A percentile compares a stretch with the other conserved stretches of the same genome.
phyloP scores from a whole-genome alignment of 2,113 vertebrate species.

The Montifringilla adamsi region DNA sequence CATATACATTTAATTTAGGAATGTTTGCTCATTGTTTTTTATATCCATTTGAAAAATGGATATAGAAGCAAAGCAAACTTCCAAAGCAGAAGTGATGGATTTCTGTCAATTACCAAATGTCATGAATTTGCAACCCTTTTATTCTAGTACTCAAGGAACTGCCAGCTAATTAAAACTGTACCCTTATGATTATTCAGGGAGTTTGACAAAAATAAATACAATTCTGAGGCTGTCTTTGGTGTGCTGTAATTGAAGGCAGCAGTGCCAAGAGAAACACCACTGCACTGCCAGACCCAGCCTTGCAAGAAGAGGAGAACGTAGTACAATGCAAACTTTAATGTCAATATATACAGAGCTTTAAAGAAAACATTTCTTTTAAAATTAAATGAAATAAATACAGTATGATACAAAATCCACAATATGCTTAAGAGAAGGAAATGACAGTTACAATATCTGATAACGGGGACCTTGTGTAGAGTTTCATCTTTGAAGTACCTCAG shows the following conservation, averaged over 20 bases:
- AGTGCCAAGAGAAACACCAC: constrained; percentile 42
- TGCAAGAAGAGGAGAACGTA: constrained; percentile 55
- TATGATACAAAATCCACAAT: constrained; percentile 93
- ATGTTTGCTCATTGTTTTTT: neutral
- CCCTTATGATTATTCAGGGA: constrained; percentile 54
- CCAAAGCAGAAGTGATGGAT: constrained; percentile 45
- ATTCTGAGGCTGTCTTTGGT: constrained; percentile 70
- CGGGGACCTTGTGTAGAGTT: constrained; percentile 32
- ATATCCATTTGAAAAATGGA: neutral
- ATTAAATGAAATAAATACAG: constrained; percentile 95
- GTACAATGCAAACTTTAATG: constrained; percentile 87
- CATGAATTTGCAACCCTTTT: constrained; percentile 59
- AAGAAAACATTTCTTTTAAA: constrained; percentile 92
- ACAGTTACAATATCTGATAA: constrained; percentile 61
- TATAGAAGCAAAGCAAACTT: neutral
- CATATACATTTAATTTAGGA: constrained; percentile 26
- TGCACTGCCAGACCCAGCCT: constrained; percentile 51
- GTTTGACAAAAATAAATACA: constrained; percentile 67
- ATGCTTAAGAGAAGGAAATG: constrained; percentile 76
- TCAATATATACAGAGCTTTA: constrained; percentile 91
- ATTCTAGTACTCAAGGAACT: constrained; percentile 64
- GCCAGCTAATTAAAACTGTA: constrained; percentile 58
- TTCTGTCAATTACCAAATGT: constrained; percentile 57
- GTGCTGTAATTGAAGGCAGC: constrained; percentile 57
- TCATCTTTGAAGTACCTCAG: constrained; percentile 57